phyloP scores from a whole-genome alignment of 2,888 invertebrate genomes.

The Protophormia terraenovae region DNA sequence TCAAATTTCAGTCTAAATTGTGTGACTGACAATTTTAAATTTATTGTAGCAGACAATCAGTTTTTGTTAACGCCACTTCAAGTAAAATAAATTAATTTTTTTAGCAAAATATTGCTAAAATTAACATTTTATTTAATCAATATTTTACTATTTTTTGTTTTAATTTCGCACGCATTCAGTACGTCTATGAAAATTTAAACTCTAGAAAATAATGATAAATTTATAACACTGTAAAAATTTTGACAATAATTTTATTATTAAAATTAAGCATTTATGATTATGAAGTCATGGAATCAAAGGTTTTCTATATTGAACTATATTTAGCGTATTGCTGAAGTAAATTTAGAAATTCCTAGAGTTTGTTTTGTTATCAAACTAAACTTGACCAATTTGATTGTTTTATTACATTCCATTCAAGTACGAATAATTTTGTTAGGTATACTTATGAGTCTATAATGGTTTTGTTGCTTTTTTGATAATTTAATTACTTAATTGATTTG shows the following conservation, averaged over 20 bases:
- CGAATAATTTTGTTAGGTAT: neutral
- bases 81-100: neutral
- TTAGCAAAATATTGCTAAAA: constrained; percentile 29
- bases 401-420: neutral
- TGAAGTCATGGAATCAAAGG: neutral
- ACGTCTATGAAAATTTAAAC: neutral
- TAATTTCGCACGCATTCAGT: neutral
- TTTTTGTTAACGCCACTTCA: neutral
- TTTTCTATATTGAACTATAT: neutral
- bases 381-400: no score
- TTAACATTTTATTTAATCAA: constrained; percentile 27
- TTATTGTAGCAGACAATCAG: neutral
- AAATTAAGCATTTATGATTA: neutral
- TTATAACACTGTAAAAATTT: neutral
- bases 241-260: neutral
- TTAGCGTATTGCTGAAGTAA: neutral
- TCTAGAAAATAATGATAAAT: neutral
- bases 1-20: no score
- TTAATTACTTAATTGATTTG: neutral
- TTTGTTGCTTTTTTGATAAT: neutral
- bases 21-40: no score
- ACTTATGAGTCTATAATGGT: neutral
- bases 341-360: no score
- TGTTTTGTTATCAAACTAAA: no score
- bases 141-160: neutral